A percentile compares a stretch with the other conserved stretches of the same genome.
phyloP scores from a whole-genome alignment of 2,797 vertebrate genomes.

The Huso huso region DNA sequence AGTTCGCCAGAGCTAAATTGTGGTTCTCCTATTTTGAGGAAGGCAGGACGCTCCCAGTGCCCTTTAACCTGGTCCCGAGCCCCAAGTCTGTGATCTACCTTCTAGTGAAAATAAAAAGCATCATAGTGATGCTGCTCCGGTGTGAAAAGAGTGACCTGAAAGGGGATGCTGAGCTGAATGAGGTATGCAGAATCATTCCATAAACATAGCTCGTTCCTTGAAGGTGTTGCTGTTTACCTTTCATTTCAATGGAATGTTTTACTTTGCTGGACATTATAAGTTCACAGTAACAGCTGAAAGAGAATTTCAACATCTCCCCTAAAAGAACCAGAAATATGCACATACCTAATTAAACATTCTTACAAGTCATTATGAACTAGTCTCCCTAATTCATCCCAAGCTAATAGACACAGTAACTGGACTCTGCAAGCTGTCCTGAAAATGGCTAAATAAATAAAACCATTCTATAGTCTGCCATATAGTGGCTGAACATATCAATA shows the following conservation, averaged over 20 bases:
- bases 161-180: conserved; percentile 75
- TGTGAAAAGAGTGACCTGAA: conserved; percentile 56
- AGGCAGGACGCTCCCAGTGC: conserved; percentile 90
- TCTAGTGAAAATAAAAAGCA: conserved; percentile 62
- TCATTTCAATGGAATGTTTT: not conserved
- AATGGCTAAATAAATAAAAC: too few relatives aligned
- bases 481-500: too few relatives aligned
- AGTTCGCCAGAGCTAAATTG: conserved; percentile 92
- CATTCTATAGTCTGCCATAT: too few relatives aligned
- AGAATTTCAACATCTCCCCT: not conserved
- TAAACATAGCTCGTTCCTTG: not conserved
- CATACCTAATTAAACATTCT: conserved; percentile 21
- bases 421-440: too few relatives aligned
- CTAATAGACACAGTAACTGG: too few relatives aligned
- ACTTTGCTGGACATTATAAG: too few relatives aligned
- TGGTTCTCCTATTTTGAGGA: conserved; percentile 99
- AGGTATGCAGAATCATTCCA: conserved; percentile 60
- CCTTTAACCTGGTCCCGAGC: conserved; percentile 94
- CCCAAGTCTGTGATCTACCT: conserved; percentile 82
- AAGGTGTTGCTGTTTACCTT: not conserved
- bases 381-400: not conserved
- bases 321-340: not conserved
- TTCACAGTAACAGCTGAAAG: too few relatives aligned
- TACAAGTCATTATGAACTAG: conserved; percentile 19
- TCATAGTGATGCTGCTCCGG: conserved; percentile 53